A percentile compares a stretch with the other conserved stretches of the same genome.
Conservation (phyloP, 2,113 vertebrate genomes). For the Psammodynastes pulverulentus region DNA sequence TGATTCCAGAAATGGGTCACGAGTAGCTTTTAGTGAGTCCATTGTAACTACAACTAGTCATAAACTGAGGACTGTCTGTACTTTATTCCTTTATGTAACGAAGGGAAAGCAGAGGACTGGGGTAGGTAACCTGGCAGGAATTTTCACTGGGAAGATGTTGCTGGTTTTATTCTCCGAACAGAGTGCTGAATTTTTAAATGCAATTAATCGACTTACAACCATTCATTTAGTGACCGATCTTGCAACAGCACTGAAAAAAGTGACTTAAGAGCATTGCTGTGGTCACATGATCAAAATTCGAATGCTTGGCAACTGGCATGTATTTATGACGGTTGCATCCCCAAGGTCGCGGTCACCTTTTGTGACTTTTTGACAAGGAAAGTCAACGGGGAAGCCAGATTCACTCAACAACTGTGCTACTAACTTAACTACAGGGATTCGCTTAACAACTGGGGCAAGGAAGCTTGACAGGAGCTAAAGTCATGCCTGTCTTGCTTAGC, state of each 20-base stretch:
- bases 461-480: background rate
- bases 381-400: background rate
- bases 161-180: background rate
- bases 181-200: background rate
- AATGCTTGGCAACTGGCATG: background rate
- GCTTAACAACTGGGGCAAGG: background rate
- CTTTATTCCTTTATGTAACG: background rate
- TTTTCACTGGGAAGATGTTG: too few species aligned
- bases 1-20: too few species aligned
- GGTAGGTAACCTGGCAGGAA: too few species aligned
- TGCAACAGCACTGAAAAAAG: background rate
- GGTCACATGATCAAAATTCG: background rate
- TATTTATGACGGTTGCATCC: background rate
- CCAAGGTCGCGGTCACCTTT: too few species aligned
- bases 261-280: background rate
- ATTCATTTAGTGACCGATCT: too few species aligned
- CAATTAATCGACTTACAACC: too few species aligned
- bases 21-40: too few species aligned
- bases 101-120: too few species aligned
- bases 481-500: background rate
- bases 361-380: too few species aligned
- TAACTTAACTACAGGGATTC: background rate
- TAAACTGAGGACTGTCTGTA: background rate
- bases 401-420: background rate
- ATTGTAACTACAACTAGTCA: too few species aligned